Percentiles rank a stretch among this genome's conserved stretches.
phyloP scores from a whole-genome alignment of 2,888 invertebrate genomes.

The Labia minor region DNA sequence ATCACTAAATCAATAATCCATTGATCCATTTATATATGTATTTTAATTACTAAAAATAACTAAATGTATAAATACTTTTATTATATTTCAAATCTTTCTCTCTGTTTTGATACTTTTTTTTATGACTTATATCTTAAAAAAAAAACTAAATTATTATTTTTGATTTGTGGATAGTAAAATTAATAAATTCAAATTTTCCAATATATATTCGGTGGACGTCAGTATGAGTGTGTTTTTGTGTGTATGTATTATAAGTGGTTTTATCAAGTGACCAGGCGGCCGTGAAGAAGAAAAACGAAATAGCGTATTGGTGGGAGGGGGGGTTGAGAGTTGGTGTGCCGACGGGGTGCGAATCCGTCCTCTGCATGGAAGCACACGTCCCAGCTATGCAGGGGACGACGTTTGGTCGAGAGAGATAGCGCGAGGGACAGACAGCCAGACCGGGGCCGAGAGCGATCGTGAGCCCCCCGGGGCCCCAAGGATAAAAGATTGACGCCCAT shows the following conservation, averaged over 20 bases:
- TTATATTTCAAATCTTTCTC: no score
- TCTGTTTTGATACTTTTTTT: no score
- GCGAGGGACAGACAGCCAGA: not conserved
- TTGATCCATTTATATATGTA: no score
- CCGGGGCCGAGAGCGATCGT: not conserved
- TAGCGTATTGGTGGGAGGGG: not conserved
- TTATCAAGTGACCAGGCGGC: not conserved
- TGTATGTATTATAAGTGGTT: no score
- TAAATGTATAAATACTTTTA: no score
- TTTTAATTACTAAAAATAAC: no score
- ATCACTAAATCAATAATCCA: no score
- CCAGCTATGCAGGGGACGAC: not conserved
- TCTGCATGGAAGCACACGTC: not conserved
- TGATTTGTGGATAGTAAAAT: not conserved
- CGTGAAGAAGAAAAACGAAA: not conserved
- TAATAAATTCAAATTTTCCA: not conserved
- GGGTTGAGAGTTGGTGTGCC: not conserved
- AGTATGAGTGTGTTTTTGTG: no score
- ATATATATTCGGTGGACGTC: not conserved
- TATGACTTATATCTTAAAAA: no score
- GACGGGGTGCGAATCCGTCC: not conserved
- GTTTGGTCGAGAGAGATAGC: not conserved
- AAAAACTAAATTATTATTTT: no score
- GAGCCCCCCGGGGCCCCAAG: no score
- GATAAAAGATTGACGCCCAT: no score